Percentiles rank a stretch among this genome's conserved stretches.
phyloP scores from a whole-genome alignment of 2,113 vertebrate species.

The Podarcis cretensis region DNA sequence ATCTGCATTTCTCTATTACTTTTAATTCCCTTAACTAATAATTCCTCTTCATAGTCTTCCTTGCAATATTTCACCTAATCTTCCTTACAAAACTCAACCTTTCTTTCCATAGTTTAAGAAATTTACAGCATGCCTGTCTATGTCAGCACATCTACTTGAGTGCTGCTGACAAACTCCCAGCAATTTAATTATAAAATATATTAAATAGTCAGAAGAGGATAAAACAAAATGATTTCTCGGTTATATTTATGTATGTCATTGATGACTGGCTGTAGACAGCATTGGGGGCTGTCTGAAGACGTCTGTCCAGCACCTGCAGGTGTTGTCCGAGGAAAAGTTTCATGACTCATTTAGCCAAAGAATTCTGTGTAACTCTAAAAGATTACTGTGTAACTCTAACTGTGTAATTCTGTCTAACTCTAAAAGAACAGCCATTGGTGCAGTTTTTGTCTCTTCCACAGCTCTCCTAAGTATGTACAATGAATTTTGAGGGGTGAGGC shows the following conservation, averaged over 20 bases:
- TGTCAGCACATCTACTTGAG: no score
- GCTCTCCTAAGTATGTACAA: neutral
- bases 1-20: no score
- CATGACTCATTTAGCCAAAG: neutral
- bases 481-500: neutral
- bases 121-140: neutral
- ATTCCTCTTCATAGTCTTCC: no score
- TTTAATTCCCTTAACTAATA: no score
- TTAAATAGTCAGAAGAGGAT: neutral
- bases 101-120: neutral
- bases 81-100: no score
- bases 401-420: no score
- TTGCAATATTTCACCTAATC: no score
- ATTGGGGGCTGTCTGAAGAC: neutral
- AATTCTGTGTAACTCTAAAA: neutral
- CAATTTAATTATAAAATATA: neutral
- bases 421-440: neutral
- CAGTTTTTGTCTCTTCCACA: neutral
- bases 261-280: neutral
- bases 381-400: neutral
- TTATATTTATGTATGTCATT: neutral
- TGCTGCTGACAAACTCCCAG: neutral
- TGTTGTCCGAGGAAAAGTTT: neutral
- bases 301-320: neutral
- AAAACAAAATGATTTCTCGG: neutral